Evolutionary conservation across 2,797 vertebrate genomes (phyloP).

Genomic region (Mormyrops boulengeri): DNA sequence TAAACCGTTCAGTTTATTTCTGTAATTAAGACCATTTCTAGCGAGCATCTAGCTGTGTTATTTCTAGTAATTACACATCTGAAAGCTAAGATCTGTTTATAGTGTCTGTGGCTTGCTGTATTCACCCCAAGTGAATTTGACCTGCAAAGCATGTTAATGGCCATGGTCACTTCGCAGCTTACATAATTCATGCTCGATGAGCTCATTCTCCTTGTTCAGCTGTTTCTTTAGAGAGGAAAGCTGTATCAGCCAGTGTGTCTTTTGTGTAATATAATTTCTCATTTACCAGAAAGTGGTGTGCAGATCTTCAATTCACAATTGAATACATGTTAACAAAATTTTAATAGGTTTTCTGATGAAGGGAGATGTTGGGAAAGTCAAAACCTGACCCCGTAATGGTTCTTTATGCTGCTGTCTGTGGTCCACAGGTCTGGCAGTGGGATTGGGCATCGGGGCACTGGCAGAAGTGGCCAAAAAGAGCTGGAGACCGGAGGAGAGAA

Average conservation of each 20-base stretch:
- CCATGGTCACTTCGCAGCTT: neutral
- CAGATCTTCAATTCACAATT: neutral
- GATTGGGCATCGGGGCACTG: constrained; percentile 85
- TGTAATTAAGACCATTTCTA: neutral
- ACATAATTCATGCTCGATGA: neutral
- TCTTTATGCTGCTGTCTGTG: neutral
- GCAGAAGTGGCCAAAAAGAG: constrained; percentile 96
- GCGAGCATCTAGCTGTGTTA: no score
- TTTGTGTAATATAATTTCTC: neutral
- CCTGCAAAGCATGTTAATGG: neutral
- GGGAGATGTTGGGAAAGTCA: neutral
- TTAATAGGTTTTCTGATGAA: neutral
- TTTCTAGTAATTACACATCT: neutral
- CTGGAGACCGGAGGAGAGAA: constrained; percentile 65
- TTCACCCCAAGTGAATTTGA: neutral
- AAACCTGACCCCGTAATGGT: neutral
- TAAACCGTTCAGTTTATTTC: neutral
- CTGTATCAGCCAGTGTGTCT: neutral
- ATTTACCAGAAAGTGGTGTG: neutral
- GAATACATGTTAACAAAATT: neutral
- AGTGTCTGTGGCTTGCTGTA: neutral
- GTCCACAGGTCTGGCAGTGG: constrained; percentile 80
- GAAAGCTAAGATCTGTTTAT: neutral
- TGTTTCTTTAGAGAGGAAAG: neutral
- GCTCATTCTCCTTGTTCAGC: neutral